Evolutionary conservation across 2,888 invertebrate genomes (phyloP), one percentile per base, ranked within the genome.

Genomic region (Acleris sparsana): DNA sequence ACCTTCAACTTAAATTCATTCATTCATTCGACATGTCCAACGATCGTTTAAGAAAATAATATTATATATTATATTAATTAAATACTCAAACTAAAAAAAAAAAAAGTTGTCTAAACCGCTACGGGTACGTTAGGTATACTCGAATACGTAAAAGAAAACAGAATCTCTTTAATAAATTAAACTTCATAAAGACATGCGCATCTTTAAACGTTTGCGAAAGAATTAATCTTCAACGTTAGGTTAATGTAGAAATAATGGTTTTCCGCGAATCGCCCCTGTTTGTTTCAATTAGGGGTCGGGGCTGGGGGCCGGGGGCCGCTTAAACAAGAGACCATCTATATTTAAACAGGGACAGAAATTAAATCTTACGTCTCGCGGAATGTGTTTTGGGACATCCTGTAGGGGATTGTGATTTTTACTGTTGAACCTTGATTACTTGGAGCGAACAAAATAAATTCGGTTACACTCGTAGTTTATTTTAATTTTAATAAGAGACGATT

Each of bases 221-320:
- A 64, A 68, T 66, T 66, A 67, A 62, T 62, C 59, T 60, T 52
- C 63, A 63, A 63, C 44, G 75, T 78, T 77, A 80, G 80, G 78
- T 85, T 88, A 88, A 91, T 89, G 86, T 87, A 76, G 80, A 83
- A 85, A 83, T 91, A 92, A 92, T 92, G 88, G 90, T 89, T 90
- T 89, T 89, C 85, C 80, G 88, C 79, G 88, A 89, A 88, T 82
- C 83, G 80, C 76, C 81, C 89, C 88, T 91, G 92, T 92, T 92
- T 91, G 85, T 93, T 93, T 92, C 92, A 92, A 93, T 93, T 92
- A 92, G 83, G 79, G 75, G 73, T 86, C 85, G 79, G 83, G 85
- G 73, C 72, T 70, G 11, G 58, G 63, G 52, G 57, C 20, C 11
- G 43, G 46, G 20, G 13, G n/a, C 55, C 64, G 61, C 65, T 70